Conservation (phyloP, 2,888 invertebrate genomes). For the Dusona sp. region DNA sequence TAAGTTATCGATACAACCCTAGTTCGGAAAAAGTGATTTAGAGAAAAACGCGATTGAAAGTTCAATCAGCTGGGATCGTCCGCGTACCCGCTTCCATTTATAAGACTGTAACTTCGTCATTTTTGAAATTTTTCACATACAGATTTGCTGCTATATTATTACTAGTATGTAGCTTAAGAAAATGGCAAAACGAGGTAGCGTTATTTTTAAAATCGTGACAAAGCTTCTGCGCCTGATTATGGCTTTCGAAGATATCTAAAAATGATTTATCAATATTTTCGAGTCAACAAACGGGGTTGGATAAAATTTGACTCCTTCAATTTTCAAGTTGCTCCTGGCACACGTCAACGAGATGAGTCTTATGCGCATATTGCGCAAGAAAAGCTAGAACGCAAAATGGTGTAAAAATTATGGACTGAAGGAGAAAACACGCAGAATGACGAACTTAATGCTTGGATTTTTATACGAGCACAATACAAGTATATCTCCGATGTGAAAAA, state of each 20-base stretch:
- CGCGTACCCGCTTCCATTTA: no score
- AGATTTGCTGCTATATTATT: no score
- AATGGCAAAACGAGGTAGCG: background rate
- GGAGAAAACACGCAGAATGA: conserved; percentile 10
- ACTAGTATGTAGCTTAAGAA: background rate
- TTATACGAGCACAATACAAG: background rate
- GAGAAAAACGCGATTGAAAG: no score
- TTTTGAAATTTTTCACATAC: no score
- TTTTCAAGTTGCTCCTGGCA: background rate
- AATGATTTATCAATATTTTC: background rate
- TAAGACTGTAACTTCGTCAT: no score
- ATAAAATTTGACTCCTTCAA: background rate
- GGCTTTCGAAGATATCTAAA: background rate
- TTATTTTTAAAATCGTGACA: background rate
- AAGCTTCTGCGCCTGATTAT: background rate
- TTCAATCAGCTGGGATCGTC: no score
- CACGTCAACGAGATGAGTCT: conserved; percentile 40
- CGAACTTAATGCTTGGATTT: conserved; percentile 26
- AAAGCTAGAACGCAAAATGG: conserved; percentile 47
- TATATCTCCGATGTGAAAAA: background rate
- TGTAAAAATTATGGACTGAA: conserved; percentile 60
- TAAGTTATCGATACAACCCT: no score
- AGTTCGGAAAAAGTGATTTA: no score
- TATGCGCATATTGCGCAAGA: conserved; percentile 12
- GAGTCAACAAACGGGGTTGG: conserved; percentile 3